Percentiles rank a stretch among this genome's conserved stretches.
Conservation (phyloP, 2,797 vertebrate species). For the Manis crassicaudata region DNA sequence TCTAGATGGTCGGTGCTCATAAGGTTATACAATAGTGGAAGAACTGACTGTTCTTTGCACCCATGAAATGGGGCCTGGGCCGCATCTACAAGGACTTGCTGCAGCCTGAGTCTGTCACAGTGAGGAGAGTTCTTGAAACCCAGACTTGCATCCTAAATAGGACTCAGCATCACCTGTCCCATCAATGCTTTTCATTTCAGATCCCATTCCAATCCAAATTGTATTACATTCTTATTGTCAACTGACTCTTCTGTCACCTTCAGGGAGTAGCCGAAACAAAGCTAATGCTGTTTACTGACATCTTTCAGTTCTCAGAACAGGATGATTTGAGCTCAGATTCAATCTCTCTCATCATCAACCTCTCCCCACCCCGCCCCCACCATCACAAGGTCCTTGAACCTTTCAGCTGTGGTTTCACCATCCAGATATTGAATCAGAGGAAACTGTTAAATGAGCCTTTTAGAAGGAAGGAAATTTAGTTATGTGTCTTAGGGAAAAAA, state of each 20-base stretch:
- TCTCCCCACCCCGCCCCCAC: not conserved
- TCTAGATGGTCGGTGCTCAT: no score
- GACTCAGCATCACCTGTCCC: not conserved
- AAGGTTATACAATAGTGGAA: not conserved
- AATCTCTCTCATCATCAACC: not conserved
- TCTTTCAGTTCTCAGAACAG: not conserved
- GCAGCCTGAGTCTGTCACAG: not conserved
- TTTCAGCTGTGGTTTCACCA: not conserved
- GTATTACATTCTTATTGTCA: not conserved
- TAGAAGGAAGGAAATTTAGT: not conserved
- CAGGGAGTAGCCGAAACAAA: not conserved
- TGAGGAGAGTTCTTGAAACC: not conserved
- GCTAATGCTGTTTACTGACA: slow-evolving; percentile 7
- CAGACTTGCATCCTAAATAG: not conserved
- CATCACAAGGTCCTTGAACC: slow-evolving; percentile 4
- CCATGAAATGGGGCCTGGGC: not conserved
- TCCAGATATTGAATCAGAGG: slow-evolving; percentile 35
- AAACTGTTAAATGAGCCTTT: slow-evolving; percentile 37
- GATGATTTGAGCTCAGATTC: not conserved
- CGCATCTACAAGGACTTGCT: not conserved
- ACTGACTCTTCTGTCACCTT: not conserved
- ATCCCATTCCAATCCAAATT: not conserved
- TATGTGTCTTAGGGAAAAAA: not conserved
- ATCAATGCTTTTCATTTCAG: not conserved
- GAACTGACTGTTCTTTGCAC: not conserved